Evolutionary conservation across 2,797 vertebrate genomes (phyloP), one percentile per base, ranked within the genome.

Genomic region (Phrynocephalus forsythii): DNA sequence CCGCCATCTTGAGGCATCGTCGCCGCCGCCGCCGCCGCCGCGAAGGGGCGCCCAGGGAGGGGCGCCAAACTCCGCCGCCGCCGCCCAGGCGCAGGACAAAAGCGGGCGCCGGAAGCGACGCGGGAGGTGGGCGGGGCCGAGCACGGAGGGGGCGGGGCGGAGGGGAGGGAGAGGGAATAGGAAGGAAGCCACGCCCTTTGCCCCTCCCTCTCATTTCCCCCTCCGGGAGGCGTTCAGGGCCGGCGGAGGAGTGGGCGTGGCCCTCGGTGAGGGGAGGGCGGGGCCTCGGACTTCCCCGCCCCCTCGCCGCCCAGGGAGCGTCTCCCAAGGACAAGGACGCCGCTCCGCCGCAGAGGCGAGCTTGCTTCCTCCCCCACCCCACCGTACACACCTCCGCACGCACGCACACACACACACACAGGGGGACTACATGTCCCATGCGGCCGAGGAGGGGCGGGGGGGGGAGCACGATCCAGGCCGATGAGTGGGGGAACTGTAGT

Each of bases 1-100:
- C 95, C 95, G 95, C 96, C 95, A 96, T 96, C 95, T 96, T 96
- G 95, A 95, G 96, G 92, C 95, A 95, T 95, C 94, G 94, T 93
- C 48, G 92, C 92, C 75, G 86, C 82, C 48, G 26, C 81, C 91
- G 91, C 93, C 68, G 76, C 77, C 2, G 48, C 72, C 2, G 16
- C 44, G 24, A 8, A 63, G 6, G 5, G 5, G 30, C 26, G 77
- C 76, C 72, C 56, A 88, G 91, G 91, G 90, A 66, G 66, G 84
- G 90, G 38, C 3, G 67, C 15, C 2, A 73, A 90, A 90, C 2
- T 92, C 79, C 67, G 7, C 18, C 33, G 18, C 79, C 38, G 60
- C 30, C 33, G 1, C 6, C 2, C 26, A 82, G 82, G 56, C 91
- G 91, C 87, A 86, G 38, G 22, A 44, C 3, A 20, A 16, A 6